Conservation (phyloP, 2,888 invertebrate species). For the Selenia dentaria region DNA sequence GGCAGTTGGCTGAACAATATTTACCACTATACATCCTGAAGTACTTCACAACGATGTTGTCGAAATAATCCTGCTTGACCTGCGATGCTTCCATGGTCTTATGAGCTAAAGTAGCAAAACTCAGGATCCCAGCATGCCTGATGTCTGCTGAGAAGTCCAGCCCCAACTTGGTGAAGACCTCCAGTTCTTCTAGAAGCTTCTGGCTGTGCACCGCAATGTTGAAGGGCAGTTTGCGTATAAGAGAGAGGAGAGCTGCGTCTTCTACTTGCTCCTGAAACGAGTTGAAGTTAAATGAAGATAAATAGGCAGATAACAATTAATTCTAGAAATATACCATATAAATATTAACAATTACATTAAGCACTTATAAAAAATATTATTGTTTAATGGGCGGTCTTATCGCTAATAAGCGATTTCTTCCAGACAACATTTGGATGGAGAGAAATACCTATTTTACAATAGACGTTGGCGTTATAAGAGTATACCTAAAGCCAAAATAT, state of each 20-base stretch:
- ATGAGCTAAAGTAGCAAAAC: slow-evolving; percentile 88
- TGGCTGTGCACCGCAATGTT: slow-evolving; percentile 85
- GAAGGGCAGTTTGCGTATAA: slow-evolving; percentile 88
- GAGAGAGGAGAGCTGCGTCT: slow-evolving; percentile 86
- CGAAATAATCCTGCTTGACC: slow-evolving; percentile 86
- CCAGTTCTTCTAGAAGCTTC: slow-evolving; percentile 82
- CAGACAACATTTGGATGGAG: no score
- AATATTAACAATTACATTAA: no score
- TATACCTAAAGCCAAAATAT: no score
- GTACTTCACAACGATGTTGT: slow-evolving; percentile 88
- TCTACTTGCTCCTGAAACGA: slow-evolving; percentile 81
- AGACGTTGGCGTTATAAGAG: no score
- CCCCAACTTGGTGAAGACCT: slow-evolving; percentile 70
- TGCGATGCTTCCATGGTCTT: slow-evolving; percentile 84
- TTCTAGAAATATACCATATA: no score
- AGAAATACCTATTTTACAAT: no score
- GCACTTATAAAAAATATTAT: no score
- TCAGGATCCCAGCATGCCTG: slow-evolving; percentile 87
- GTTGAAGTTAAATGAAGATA: no score
- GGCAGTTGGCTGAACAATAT: no score
- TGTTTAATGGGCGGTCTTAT: no score
- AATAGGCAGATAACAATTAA: background rate
- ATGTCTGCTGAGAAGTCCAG: slow-evolving; percentile 79
- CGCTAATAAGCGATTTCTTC: no score
- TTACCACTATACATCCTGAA: slow-evolving; percentile 89